Conservation (phyloP, 92 coral and sea anemone species). For the Paragorgia papillata region DNA sequence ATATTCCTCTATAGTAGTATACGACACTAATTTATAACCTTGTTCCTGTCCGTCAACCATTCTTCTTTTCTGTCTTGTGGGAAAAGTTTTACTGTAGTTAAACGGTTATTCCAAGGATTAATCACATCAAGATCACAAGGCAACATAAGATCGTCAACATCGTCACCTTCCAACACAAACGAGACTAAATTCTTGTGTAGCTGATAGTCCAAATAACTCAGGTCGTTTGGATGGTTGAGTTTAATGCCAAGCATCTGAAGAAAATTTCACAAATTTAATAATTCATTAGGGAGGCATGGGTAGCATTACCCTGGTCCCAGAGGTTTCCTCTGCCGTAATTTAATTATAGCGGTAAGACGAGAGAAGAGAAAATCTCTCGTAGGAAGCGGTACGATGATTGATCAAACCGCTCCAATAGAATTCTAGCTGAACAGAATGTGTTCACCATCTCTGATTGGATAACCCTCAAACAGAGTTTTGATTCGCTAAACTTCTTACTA, state of each 20-base stretch:
- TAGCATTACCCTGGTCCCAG: no score
- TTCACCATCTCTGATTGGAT: no score
- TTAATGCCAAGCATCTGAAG: conserved; percentile 81
- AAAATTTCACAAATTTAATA: neutral
- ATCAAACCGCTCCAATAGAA: no score
- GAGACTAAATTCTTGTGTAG: conserved; percentile 76
- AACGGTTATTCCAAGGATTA: conserved; percentile 84
- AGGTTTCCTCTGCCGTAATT: no score
- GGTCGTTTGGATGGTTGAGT: conserved; percentile 88
- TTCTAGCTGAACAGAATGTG: no score
- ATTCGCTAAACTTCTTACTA: no score
- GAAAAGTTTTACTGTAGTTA: conserved; percentile 68
- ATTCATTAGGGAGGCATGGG: no score
- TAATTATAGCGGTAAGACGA: no score
- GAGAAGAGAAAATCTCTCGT: no score
- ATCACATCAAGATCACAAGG: conserved; percentile 73
- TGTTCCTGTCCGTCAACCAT: conserved; percentile 64
- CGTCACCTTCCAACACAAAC: conserved; percentile 75
- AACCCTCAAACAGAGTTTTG: no score
- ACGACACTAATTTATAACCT: conserved; percentile 50
- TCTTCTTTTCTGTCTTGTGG: conserved; percentile 61
- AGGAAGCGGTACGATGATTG: no score
- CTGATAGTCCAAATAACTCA: conserved; percentile 82
- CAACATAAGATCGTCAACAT: conserved; percentile 71
- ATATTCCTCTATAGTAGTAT: no score